phyloP scores from a whole-genome alignment of 1,140 invertebrate species.

The Chelonus insularis region DNA sequence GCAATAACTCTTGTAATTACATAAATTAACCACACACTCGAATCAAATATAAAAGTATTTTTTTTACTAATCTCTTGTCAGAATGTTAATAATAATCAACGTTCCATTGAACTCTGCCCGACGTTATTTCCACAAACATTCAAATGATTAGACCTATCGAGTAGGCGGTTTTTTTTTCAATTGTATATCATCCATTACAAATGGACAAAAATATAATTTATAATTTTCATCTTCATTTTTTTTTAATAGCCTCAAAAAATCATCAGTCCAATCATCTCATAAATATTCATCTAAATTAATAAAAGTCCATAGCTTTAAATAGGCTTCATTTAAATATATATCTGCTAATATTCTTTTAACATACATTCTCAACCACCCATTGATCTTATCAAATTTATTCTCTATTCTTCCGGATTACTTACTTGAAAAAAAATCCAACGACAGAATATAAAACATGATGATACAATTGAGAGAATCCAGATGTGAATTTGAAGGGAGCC shows the following conservation, averaged over 20 bases:
- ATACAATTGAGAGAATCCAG: not conserved
- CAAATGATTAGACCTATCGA: too few relatives aligned
- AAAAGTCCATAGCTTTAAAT: not conserved
- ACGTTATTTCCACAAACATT: conserved; percentile 2
- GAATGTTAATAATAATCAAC: not conserved
- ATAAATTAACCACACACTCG: too few relatives aligned
- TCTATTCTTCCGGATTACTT: too few relatives aligned
- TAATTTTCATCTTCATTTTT: too few relatives aligned
- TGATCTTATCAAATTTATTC: not conserved
- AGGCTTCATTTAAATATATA: not conserved
- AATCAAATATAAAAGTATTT: not conserved
- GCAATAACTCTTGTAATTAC: too few relatives aligned
- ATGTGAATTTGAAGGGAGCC: not conserved
- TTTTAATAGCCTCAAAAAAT: too few relatives aligned
- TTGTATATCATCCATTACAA: too few relatives aligned
- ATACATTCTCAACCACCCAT: not conserved
- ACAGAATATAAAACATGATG: not conserved
- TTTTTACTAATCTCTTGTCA: not conserved
- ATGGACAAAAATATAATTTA: too few relatives aligned
- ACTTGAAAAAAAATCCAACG: not conserved
- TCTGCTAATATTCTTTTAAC: not conserved
- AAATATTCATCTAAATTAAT: too few relatives aligned
- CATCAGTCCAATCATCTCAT: too few relatives aligned
- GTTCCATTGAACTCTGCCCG: not conserved
- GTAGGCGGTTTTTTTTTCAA: too few relatives aligned